Evolutionary conservation across 2,888 invertebrate species (phyloP), one percentile per base, ranked within the genome.

Genomic region (Hyppa rectilinea): DNA sequence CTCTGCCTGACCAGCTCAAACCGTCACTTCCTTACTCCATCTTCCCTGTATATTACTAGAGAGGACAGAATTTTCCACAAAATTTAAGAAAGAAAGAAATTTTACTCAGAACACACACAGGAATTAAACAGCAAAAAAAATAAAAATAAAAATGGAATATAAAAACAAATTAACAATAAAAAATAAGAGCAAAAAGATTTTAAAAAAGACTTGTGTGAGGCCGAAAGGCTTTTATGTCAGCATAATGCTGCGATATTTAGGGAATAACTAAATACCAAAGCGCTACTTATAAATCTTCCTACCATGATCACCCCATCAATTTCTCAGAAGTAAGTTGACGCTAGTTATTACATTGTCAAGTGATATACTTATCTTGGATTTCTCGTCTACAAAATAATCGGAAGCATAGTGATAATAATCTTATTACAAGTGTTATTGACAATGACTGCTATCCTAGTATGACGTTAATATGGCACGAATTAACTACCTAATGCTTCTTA

Each of bases 401-500:
- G 47, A 67, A 67, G 53, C 47, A 49, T 59, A 59, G 40, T 31
- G 43, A 45, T 38, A 65, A 7, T 38, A 43, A 53, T 76, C 31
- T 43, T 17, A 66, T 20, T 29, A 26, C 23, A 45, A 55, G 43
- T 49, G 6, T 40, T 60, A 67, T 55, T 67, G 31, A 50, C 20
- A 52, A 52, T 29, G 10, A 52, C 20, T 61, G 23, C 14, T 29
- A 29, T 52, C n/a, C 20, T 6, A 38, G 4, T 20, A 45, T 45
- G 36, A 64, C 55, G 23, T 60, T 38, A 43, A 20, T 55, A 55
- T 31, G 29, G 1, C 14, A 36, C 0, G 2, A 43, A 49, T 43
- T 47, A 60, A 53, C 67, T 43, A 67, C 47, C 29, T 55, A 67
- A 50, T 49, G 64, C 74, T 64, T 49, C 63, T 71, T 49, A 43